A percentile compares a stretch with the other conserved stretches of the same genome.
phyloP scores from a whole-genome alignment of 2,888 invertebrate genomes.

The Phalera bucephala region DNA sequence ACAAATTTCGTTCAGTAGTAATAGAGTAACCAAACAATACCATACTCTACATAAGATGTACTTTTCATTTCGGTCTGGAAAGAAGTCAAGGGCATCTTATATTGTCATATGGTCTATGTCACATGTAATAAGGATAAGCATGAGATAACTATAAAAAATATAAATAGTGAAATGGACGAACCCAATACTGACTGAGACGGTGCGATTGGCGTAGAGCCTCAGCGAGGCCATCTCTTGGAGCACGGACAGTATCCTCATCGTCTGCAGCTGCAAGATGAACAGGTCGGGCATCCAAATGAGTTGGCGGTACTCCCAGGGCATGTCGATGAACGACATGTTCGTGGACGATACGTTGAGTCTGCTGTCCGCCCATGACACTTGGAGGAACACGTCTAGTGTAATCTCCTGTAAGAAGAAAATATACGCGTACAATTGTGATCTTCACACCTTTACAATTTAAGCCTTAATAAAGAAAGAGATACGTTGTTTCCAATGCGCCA shows the following conservation, averaged over 20 bases:
- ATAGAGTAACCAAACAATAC: too few species aligned
- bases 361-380: conserved; percentile 85
- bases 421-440: too few species aligned
- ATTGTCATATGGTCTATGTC: too few species aligned
- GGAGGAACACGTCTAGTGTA: conserved; percentile 85
- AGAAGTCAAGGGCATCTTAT: too few species aligned
- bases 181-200: conserved; percentile 86
- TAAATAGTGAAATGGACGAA: conserved; percentile 57
- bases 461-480: too few species aligned
- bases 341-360: conserved; percentile 72
- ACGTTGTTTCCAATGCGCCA: too few species aligned
- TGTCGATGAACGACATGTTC: conserved; percentile 78
- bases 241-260: conserved; percentile 83
- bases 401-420: conserved; percentile 73
- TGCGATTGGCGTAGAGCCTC: conserved; percentile 84
- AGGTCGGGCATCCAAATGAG: conserved; percentile 85
- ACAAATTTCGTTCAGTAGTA: too few species aligned
- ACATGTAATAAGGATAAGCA: too few species aligned
- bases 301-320: conserved; percentile 84
- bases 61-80: too few species aligned
- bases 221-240: conserved; percentile 85
- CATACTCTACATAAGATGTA: too few species aligned
- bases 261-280: conserved; percentile 85
- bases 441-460: too few species aligned
- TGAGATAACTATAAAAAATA: too few species aligned